Evolutionary conservation across 2,888 invertebrate species (phyloP), one percentile per base, ranked within the genome.

Genomic region (Amaurobius ferox): DNA sequence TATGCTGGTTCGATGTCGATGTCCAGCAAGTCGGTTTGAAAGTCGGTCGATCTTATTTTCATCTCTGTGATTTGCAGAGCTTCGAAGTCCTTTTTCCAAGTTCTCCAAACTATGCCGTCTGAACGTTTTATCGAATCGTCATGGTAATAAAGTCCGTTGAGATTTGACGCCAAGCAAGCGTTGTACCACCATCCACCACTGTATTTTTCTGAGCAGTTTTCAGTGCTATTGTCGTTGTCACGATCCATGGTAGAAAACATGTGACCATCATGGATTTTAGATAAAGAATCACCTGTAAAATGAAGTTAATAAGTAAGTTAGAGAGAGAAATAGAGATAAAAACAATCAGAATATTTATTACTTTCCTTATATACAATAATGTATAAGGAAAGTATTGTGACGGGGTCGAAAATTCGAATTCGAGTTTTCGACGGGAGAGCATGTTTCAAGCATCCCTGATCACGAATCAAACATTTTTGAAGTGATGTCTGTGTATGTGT

Each of bases 151-250:
- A 74, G 39, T 7, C 86, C 86, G 28, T 86, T 86, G 40, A 88
- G 81, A 55, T 88, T 88, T 28, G 87, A 78, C 3, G 48, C 11
- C 39, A 68, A 70, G 71, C 88, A 88, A 5, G 79, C 70, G 26
- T 64, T 68, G 64, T 64, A 88, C 88, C 88, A 88, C 88, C 88
- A 88, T 0, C 74, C 88, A 2, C 86, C 88, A 29, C 85, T 70
- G 30, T 80, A 68, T 23, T 61, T 66, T 11, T 30, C 30, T 0
- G 79, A 67, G 40, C 77, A 85, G 72, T 80, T 70, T 1, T 68
- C 3, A 0, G 74, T 68, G 67, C 74, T 73, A 40, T 67, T 74
- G 55, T 87, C 88, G 55, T 87, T 80, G 68, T 88, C 87, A 1
- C 79, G 66, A 26, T 88, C 88, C 9, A 48, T n/a, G 0, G 88